Evolutionary conservation across 2,113 vertebrate species (phyloP).

Genomic region (Percina caprodes): DNA sequence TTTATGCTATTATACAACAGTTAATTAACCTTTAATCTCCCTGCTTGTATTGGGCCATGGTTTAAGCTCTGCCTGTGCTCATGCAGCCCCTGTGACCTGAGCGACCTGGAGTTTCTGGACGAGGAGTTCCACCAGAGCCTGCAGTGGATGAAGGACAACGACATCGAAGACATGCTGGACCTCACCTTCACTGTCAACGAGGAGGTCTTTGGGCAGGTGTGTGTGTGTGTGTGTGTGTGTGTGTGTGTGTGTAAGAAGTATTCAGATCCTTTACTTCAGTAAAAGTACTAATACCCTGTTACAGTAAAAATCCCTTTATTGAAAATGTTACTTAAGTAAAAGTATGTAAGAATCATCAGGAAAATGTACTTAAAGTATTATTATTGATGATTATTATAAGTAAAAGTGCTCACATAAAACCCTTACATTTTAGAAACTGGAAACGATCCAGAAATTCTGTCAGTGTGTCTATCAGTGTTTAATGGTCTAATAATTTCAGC

Average conservation of each 20-base stretch:
- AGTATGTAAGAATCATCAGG: too few relatives aligned
- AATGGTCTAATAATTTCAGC: too few relatives aligned
- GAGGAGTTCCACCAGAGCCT: slow-evolving; percentile 99
- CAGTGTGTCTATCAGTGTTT: too few relatives aligned
- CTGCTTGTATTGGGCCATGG: neutral
- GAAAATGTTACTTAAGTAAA: too few relatives aligned
- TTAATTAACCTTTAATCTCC: slow-evolving; percentile 25
- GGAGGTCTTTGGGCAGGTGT: slow-evolving; percentile 98
- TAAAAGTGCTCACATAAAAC: too few relatives aligned
- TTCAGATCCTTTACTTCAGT: too few relatives aligned
- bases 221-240: neutral
- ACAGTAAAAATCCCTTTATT: too few relatives aligned
- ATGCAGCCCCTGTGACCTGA: slow-evolving; percentile 94
- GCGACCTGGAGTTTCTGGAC: slow-evolving; percentile 97
- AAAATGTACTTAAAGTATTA: too few relatives aligned
- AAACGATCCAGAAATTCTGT: too few relatives aligned
- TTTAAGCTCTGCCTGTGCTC: slow-evolving; percentile 25
- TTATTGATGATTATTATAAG: too few relatives aligned
- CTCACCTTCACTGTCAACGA: slow-evolving; percentile 99
- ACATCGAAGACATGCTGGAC: slow-evolving; percentile 98
- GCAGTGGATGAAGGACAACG: slow-evolving; percentile 99
- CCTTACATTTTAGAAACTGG: too few relatives aligned
- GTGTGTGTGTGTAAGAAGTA: neutral
- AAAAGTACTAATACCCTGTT: too few relatives aligned
- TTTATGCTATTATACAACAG: neutral